Evolutionary conservation across 2,888 invertebrate species (phyloP).

Genomic region (Pyrrhopygopsis socrates): DNA sequence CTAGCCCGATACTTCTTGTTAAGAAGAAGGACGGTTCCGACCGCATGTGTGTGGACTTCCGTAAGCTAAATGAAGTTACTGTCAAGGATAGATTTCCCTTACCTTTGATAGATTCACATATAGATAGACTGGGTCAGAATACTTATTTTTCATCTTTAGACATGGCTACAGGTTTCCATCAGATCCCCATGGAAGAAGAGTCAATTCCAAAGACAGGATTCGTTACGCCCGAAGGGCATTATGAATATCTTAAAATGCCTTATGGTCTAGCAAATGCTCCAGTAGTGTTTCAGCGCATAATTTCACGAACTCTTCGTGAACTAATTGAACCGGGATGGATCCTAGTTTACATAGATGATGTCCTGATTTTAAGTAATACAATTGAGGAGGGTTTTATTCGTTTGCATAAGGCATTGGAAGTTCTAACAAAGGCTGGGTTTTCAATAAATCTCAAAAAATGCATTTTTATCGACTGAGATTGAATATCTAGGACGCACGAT

Average conservation of each 20-base stretch:
- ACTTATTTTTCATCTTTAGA: constrained; percentile 10
- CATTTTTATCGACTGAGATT: neutral
- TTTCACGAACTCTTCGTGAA: neutral
- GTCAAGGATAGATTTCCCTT: no score
- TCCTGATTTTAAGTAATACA: no score
- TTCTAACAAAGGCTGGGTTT: no score
- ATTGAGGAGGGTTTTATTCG: no score
- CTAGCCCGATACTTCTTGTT: no score
- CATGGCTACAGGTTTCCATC: constrained; percentile 39
- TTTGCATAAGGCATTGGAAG: no score
- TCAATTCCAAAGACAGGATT: constrained; percentile 16
- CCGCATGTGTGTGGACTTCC: no score
- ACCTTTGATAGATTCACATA: constrained; percentile 20
- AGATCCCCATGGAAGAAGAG: constrained; percentile 19
- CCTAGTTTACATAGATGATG: no score
- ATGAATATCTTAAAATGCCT: constrained; percentile 36
- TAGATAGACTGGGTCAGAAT: neutral
- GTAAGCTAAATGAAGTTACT: no score
- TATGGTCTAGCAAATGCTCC: constrained; percentile 27
- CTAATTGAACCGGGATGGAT: no score
- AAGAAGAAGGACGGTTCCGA: no score
- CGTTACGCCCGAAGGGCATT: constrained; percentile 28
- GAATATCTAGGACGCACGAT: neutral
- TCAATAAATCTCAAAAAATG: neutral
- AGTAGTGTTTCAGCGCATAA: neutral